Percentiles rank a stretch among this genome's conserved stretches.
phyloP scores from a whole-genome alignment of 2,888 invertebrate genomes.

The Imbricaverruca yamaguchii region DNA sequence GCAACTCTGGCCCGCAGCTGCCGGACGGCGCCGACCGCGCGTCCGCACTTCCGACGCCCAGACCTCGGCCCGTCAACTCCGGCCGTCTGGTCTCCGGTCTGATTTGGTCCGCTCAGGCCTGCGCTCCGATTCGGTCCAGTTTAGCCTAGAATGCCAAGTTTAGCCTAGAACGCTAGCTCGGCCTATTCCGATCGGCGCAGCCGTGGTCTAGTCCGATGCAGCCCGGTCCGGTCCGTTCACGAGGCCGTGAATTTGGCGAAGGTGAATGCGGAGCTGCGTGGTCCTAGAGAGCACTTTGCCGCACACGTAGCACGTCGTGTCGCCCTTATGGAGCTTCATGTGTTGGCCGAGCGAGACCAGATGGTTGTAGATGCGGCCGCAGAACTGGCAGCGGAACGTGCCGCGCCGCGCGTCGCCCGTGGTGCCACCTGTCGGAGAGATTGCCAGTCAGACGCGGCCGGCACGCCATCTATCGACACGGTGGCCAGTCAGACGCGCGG shows the following conservation, averaged over 20 bases:
- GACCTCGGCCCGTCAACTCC: no score
- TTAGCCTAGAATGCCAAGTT: no score
- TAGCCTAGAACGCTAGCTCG: no score
- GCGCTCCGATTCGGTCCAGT: no score
- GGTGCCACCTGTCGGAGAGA: constrained; percentile 11
- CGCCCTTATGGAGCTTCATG: constrained; percentile 22
- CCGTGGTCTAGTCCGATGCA: no score
- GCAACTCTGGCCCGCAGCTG: no score
- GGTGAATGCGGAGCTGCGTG: constrained; percentile 22
- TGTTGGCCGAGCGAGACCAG: constrained; percentile 21
- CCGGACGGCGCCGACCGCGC: no score
- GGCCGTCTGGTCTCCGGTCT: no score
- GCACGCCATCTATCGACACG: background rate
- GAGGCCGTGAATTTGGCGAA: constrained; percentile 19
- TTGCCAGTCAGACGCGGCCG: background rate
- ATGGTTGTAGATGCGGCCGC: constrained; percentile 19
- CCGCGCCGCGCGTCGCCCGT: constrained; percentile 8
- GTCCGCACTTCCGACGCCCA: no score
- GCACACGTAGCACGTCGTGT: constrained; percentile 21
- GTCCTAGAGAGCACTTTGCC: constrained; percentile 18
- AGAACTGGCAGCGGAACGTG: constrained; percentile 12
- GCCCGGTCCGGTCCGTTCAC: background rate
- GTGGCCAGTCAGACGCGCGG: no score
- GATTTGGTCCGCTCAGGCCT: no score
- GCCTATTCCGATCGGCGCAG: no score